These are phyloP conservation scores for Zosterops lateralis DNA, from an alignment of 2,113 vertebrate species.

Conservation along the genomic window DNA sequence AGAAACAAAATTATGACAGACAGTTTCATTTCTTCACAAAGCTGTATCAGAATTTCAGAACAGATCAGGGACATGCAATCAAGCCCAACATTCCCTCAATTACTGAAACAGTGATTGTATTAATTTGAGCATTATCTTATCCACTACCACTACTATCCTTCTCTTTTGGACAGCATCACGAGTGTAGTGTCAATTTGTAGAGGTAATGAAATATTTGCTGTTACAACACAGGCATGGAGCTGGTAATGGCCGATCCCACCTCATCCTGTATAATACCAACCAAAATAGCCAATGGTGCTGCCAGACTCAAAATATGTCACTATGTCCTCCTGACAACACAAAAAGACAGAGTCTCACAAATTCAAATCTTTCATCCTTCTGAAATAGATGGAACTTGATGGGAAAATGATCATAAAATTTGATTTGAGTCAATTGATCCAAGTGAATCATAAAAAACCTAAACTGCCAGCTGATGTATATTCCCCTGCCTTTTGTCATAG, in stretches of 20 bases:
- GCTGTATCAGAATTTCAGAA: not conserved
- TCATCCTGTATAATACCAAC: not conserved
- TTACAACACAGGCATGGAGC: not conserved
- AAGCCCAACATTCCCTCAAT: not conserved
- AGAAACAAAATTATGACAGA: not conserved
- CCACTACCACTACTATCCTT: not conserved
- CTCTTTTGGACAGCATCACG: not conserved
- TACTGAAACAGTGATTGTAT: not conserved
- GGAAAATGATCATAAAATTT: not conserved
- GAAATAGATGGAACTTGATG: not conserved
- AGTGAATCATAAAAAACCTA: not conserved
- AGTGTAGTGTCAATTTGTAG: not conserved
- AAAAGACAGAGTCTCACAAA: not conserved
- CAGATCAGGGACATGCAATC: not conserved
- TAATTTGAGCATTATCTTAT: not conserved
- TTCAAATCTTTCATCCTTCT: not conserved
- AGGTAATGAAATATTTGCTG: not conserved
- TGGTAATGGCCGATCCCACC: not conserved
- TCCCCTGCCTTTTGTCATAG: not conserved
- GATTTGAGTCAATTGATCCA: not conserved
- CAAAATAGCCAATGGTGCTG: not conserved
- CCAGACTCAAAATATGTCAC: not conserved
- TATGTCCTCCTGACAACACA: not conserved
- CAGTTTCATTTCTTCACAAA: not conserved
- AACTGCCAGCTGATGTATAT: not conserved